Evolutionary conservation across 2,797 vertebrate genomes (phyloP), one percentile per base, ranked within the genome.

Genomic region (Graptemys geographica): DNA sequence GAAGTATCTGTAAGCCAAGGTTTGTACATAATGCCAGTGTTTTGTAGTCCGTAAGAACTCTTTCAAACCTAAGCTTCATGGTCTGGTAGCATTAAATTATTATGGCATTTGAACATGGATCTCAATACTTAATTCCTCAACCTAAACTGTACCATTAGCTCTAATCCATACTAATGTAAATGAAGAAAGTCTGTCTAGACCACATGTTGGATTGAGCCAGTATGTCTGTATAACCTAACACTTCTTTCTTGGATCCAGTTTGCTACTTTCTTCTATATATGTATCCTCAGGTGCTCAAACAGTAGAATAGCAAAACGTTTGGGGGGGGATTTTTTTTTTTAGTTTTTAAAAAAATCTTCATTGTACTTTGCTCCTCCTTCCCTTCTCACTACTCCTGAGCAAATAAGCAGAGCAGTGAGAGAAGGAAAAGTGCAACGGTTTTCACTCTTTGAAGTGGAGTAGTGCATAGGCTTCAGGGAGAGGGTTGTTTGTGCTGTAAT

Each of bases 101-200:
- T 37, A 79, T 96, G 92, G 89, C 95, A 84, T 57, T 94, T 95
- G 83, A 96, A 86, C 83, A 76, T 91, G 82, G 93, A 95, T 95
- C 90, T 86, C 88, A 89, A 72, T 47, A 90, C 91, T 87, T 90
- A 90, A 92, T 96, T 94, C 89, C 87, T 93, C 31, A 2, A 81
- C 79, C 89, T 91, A 33, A 83, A 84, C 90, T 78, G 87, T 81
- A 90, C 76, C 88, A 56, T 91, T 92, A 78, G 81, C 88, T 95
- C 88, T 74, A 25, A 90, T 93, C 95, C 91, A 88, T 81, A 80
- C 0, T 87, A 87, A 90, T 95, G 88, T 95, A 94, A 95, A 92
- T 88, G 93, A 76, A 76, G 44, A 13, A 81, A 92, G 84, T 96
- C 83, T 79, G 84, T 89, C 86, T 92, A 11, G 89, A 95, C 37